Base-by-base conservation (phyloP, 64 coral and sea anemone species). In the Astreopora myriophthalma region DNA sequence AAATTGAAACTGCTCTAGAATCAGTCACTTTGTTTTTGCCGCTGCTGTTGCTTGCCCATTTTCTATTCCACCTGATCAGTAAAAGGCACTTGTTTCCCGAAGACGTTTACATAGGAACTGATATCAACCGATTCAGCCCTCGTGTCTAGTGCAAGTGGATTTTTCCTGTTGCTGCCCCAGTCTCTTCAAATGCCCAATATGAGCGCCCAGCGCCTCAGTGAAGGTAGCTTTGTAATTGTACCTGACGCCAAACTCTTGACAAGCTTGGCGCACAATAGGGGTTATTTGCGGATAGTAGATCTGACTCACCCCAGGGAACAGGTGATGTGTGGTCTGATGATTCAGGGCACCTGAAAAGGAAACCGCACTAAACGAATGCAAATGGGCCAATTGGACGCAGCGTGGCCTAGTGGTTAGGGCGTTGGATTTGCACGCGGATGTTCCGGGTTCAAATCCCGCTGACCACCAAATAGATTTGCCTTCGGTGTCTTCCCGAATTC, bases 191-290 rank as follows among this genome's bases (percentile, higher is more conserved):
- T 96, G 95, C n/a, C 63, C 73, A 37, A 96, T 81, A 32, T 96
- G 95, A 16, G 91, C 62, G 1, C 87, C 80, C 39, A 96, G 76
- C 2, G 95, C 95, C 80, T 96, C 49, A 19, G 44, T 71, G 68
- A 96, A 96, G 1, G 91, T 93, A 6, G 64, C 79, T 10, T 89
- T 86, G 87, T 96, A 96, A 68, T 96, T 96, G 87, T 96, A 96
- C 23, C 95, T 70, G 19, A 96, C 71, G 17, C 90, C 90, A 84
- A 96, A 96, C 72, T 96, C 95, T 48, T 94, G 51, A 34, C 95
- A 96, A 16, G 95, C 86, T 24, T 89, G 39, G 16, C 81, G 87
- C 14, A 96, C 95, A 6, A 96, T 96, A 3, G 95, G 95, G 11
- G 95, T 96, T 66, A 96, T 96, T 28, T 90, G 79, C 9, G 95